Conservation (phyloP, 2,113 vertebrate species). For the Excalfactoria chinensis region DNA sequence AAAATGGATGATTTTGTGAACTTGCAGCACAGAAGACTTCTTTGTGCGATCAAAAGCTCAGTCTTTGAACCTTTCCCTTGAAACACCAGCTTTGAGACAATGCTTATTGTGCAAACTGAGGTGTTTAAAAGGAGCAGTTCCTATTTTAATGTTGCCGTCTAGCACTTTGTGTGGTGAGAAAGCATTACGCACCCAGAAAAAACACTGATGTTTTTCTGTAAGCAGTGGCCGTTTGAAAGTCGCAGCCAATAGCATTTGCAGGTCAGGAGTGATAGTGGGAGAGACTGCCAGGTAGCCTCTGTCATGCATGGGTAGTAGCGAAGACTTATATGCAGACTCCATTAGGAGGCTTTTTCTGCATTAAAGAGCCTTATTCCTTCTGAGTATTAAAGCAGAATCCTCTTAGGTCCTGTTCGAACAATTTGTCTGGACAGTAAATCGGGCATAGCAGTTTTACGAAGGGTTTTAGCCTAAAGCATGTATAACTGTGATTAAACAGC, state of each 20-base stretch:
- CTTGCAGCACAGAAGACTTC: constrained; percentile 34
- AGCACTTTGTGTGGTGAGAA: constrained; percentile 42
- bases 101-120: background rate
- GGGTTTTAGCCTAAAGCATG: constrained; percentile 20
- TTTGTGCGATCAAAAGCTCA: constrained; percentile 31
- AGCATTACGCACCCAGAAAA: background rate
- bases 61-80: background rate
- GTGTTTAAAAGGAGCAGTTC: constrained; percentile 33
- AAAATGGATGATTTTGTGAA: constrained; percentile 65
- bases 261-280: background rate
- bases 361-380: constrained; percentile 51
- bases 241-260: background rate
- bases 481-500: constrained; percentile 33
- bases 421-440: constrained; percentile 28
- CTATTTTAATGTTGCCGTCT: constrained; percentile 16
- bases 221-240: background rate
- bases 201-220: background rate
- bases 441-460: background rate
- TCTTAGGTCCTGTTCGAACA: constrained; percentile 47
- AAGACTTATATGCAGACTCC: background rate
- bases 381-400: constrained; percentile 61
- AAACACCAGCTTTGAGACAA: constrained; percentile 36
- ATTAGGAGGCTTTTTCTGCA: constrained; percentile 27
- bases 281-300: background rate
- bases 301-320: background rate